Conservation (phyloP, 2,113 vertebrate genomes). For the Nyctereutes procyonoides region DNA sequence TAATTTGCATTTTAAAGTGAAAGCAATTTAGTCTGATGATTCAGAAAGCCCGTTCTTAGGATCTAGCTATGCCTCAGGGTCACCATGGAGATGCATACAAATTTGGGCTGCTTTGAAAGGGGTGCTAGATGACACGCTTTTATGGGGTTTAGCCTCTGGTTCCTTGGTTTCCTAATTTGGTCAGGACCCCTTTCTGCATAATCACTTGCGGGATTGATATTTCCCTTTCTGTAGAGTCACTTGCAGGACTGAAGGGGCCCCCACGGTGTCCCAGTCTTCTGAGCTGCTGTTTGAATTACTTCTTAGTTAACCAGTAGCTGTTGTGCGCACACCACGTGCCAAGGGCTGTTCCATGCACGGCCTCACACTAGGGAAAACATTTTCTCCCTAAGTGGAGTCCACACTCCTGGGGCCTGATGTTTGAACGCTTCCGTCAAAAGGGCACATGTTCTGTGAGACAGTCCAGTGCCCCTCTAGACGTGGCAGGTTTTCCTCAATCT, state of each 20-base stretch:
- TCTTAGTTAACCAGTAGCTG: background rate
- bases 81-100: background rate
- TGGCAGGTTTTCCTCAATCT: background rate
- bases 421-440: background rate
- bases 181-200: background rate
- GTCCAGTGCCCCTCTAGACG: background rate
- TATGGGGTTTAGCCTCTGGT: background rate
- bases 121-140: background rate
- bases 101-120: background rate
- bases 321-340: background rate
- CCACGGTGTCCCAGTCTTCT: background rate
- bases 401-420: background rate
- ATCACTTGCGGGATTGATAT: background rate
- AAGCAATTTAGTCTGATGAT: slow-evolving; percentile 29
- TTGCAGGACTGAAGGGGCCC: background rate
- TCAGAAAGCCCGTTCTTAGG: slow-evolving; percentile 15
- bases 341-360: background rate
- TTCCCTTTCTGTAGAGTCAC: background rate
- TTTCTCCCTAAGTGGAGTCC: background rate
- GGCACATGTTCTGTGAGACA: background rate
- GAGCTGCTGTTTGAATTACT: background rate
- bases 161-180: background rate
- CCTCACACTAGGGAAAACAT: background rate
- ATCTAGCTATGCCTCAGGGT: background rate
- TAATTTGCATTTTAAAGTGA: slow-evolving; percentile 46